Evolutionary conservation across 2,797 vertebrate genomes (phyloP).

Genomic region (Bucorvus abyssinicus): DNA sequence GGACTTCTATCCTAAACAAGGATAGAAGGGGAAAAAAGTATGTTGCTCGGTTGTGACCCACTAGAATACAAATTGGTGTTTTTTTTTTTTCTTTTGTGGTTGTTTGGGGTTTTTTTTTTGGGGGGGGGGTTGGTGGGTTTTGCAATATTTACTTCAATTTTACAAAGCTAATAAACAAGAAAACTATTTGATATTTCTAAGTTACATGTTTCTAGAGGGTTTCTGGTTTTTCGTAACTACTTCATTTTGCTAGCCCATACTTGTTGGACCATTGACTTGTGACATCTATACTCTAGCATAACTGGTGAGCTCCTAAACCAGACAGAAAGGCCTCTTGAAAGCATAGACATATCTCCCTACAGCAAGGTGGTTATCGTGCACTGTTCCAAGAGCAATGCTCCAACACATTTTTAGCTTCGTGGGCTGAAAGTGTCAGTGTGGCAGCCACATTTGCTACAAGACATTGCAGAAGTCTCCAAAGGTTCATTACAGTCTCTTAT

Average conservation of each 20-base stretch:
- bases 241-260: not conserved
- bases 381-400: not conserved
- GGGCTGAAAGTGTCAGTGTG: not conserved
- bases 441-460: not conserved
- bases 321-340: not conserved
- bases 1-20: constrained; percentile 12
- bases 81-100: not conserved
- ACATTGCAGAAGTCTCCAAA: not conserved
- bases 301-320: not conserved
- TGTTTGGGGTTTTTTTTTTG: not conserved
- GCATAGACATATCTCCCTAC: not conserved
- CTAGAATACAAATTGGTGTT: not conserved
- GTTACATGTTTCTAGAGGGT: not conserved
- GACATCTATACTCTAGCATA: not conserved
- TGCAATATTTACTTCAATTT: not conserved
- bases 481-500: not conserved
- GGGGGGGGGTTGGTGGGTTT: accelerated
- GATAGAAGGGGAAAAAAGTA: too few relatives aligned
- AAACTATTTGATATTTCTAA: not conserved
- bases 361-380: not conserved
- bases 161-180: not conserved
- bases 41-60: not conserved
- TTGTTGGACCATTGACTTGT: not conserved
- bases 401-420: not conserved
- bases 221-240: not conserved